A percentile compares a stretch with the other conserved stretches of the same genome.
Conservation (phyloP, 2,797 vertebrate genomes). For the Anguilla marmorata region DNA sequence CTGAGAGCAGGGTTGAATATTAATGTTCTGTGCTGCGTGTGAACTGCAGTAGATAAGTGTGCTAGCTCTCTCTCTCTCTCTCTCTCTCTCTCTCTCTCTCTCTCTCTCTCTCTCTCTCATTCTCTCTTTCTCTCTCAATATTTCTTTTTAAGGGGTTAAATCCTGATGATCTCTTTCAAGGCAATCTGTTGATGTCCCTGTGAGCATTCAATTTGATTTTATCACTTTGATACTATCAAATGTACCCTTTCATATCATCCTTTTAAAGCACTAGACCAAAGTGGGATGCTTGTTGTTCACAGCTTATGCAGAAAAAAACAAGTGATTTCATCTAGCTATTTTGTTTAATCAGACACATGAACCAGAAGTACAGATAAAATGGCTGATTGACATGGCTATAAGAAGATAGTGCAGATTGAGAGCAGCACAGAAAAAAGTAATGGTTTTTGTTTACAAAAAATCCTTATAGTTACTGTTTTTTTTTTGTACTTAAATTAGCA, state of each 20-base stretch:
- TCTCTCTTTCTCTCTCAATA: conserved; percentile 33
- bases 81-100: conserved; percentile 33
- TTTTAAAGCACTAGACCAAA: conserved; percentile 42
- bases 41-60: conserved; percentile 61
- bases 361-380: conserved; percentile 31
- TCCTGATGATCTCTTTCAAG: conserved; percentile 64
- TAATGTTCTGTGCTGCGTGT: conserved; percentile 58
- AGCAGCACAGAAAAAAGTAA: background rate
- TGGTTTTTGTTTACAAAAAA: background rate
- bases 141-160: conserved; percentile 64
- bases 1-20: conserved; percentile 70
- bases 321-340: conserved; percentile 53
- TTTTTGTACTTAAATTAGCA: background rate
- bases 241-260: conserved; percentile 54
- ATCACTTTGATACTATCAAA: conserved; percentile 62
- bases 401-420: background rate
- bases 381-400: background rate
- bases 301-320: conserved; percentile 55
- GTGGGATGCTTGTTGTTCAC: conserved; percentile 59
- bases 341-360: conserved; percentile 45
- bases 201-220: conserved; percentile 61
- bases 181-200: conserved; percentile 63
- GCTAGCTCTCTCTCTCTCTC: conserved; percentile 39
- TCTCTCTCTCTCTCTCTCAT: conserved; percentile 15
- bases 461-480: background rate